Evolutionary conservation across 64 coral and sea anemone species (phyloP).

Genomic region (Stichodactyla helianthus): DNA sequence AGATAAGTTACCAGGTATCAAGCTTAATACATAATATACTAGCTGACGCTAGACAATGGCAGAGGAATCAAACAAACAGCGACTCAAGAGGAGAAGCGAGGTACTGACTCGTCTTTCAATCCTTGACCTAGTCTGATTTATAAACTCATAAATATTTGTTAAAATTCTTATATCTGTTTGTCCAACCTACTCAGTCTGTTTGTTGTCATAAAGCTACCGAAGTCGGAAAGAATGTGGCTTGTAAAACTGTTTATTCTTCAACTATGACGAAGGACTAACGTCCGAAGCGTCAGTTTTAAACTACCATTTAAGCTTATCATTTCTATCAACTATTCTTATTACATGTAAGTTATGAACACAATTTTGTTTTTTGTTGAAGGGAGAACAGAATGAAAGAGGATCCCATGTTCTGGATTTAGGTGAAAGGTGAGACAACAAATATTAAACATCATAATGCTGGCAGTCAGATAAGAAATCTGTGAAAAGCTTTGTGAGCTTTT

Average conservation of each 20-base stretch:
- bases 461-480: too few relatives aligned
- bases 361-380: background rate
- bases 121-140: background rate
- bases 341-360: background rate
- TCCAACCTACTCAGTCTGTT: too few relatives aligned
- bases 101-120: background rate
- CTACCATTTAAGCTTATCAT: too few relatives aligned
- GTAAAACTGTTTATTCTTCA: too few relatives aligned
- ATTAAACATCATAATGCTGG: background rate
- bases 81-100: background rate
- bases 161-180: too few relatives aligned
- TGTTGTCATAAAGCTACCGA: too few relatives aligned
- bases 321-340: too few relatives aligned
- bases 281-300: too few relatives aligned
- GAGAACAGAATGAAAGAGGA: background rate
- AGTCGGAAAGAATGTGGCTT: too few relatives aligned
- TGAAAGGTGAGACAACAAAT: background rate
- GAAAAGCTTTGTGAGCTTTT: too few relatives aligned
- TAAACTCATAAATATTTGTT: too few relatives aligned
- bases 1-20: background rate
- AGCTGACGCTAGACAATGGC: background rate
- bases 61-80: background rate
- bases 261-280: too few relatives aligned
- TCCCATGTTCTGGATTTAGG: background rate
- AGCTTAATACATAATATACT: background rate